Conservation (phyloP, 1,140 invertebrate genomes). For the Nomia melanderi region DNA sequence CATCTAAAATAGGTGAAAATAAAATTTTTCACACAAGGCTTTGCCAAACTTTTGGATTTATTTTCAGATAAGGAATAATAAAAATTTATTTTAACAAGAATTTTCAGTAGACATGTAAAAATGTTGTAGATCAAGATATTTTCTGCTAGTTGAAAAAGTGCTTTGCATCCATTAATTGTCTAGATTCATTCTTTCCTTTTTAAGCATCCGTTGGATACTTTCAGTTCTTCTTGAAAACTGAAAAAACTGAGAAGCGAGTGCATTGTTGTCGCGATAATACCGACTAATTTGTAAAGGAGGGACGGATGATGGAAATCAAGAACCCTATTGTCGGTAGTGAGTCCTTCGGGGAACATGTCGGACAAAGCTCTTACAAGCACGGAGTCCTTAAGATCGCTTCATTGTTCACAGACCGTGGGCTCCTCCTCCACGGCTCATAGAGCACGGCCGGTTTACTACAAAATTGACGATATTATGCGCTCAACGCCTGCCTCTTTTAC, state of each 20-base stretch:
- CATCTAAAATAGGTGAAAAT: too few species aligned
- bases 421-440: conserved; percentile 33
- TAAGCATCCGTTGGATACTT: not conserved
- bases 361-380: conserved; percentile 18
- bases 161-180: too few species aligned
- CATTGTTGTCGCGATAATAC: conserved; percentile 33
- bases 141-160: too few species aligned
- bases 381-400: conserved; percentile 43
- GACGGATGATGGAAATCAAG: conserved; percentile 30
- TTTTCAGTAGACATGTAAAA: too few species aligned
- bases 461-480: conserved; percentile 46
- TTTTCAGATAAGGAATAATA: too few species aligned
- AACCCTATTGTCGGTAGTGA: not conserved
- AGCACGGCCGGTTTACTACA: conserved; percentile 23
- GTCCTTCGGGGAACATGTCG: conserved; percentile 39
- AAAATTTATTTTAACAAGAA: too few species aligned
- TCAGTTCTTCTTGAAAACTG: not conserved
- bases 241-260: conserved; percentile 10
- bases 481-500: not conserved
- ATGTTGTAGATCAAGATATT: too few species aligned
- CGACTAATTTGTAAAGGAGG: conserved; percentile 37
- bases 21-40: too few species aligned
- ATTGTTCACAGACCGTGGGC: conserved; percentile 38
- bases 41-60: too few species aligned
- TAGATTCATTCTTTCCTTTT: not conserved